Conservation (phyloP, 2,888 invertebrate genomes). For the Parnassius orleans region DNA sequence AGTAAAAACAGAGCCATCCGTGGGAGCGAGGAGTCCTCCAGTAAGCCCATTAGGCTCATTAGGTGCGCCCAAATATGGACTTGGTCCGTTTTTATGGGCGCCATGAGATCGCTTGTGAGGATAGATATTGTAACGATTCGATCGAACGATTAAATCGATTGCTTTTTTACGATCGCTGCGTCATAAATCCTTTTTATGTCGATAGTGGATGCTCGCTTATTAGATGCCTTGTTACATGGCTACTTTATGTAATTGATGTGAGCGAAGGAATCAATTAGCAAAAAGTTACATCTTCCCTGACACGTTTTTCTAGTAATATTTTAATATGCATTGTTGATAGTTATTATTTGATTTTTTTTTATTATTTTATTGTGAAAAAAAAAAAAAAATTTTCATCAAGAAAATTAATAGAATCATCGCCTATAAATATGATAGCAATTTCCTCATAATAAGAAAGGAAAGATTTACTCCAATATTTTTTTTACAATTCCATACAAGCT, state of each 20-base stretch:
- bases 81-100: conserved; percentile 44
- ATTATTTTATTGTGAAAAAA: too few species aligned
- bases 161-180: conserved; percentile 29
- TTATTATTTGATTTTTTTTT: too few species aligned
- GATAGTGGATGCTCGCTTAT: conserved; percentile 9
- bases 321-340: too few species aligned
- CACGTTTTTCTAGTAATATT: too few species aligned
- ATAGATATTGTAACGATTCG: conserved; percentile 40
- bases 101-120: conserved; percentile 27
- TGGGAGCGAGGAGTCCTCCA: conserved; percentile 56
- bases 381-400: too few species aligned
- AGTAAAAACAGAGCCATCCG: conserved; percentile 44
- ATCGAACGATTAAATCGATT: conserved; percentile 38
- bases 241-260: neutral
- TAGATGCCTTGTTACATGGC: neutral
- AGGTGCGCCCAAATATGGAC: conserved; percentile 58
- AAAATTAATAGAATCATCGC: too few species aligned
- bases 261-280: neutral
- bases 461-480: too few species aligned
- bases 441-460: too few species aligned
- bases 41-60: conserved; percentile 55
- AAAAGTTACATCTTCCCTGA: too few species aligned
- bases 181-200: conserved; percentile 11
- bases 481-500: too few species aligned
- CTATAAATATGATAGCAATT: too few species aligned